A percentile compares a stretch with the other conserved stretches of the same genome.
Evolutionary conservation across 2,888 invertebrate species (phyloP).

Genomic region (Rambutsinella grinnellia): DNA sequence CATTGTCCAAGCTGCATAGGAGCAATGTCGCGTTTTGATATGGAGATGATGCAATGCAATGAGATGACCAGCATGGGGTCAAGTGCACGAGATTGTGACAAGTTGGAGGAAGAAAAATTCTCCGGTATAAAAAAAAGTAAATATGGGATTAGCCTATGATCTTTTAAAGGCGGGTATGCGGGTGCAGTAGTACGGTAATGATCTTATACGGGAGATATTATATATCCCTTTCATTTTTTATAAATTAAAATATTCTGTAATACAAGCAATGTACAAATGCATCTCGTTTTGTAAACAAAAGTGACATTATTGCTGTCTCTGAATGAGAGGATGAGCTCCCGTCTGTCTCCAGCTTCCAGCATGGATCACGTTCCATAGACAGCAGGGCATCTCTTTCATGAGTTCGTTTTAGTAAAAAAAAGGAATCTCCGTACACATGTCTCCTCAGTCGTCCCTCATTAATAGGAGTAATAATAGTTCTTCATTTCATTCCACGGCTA

Average conservation of each 20-base stretch:
- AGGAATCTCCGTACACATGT: constrained; percentile 6
- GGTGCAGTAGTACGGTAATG: constrained; percentile 22
- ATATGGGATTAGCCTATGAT: constrained; percentile 37
- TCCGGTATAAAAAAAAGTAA: constrained; percentile 34
- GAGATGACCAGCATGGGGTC: constrained; percentile 62
- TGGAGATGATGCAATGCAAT: constrained; percentile 23
- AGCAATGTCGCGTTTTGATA: not conserved
- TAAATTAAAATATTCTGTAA: not conserved
- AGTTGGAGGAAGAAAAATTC: constrained; percentile 26
- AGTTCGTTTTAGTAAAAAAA: not conserved
- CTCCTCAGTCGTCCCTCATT: not conserved
- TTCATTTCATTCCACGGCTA: constrained; percentile 16
- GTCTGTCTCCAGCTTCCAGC: constrained; percentile 57
- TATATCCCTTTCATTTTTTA: constrained; percentile 12
- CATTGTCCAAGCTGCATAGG: constrained; percentile 1
- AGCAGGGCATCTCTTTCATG: constrained; percentile 26
- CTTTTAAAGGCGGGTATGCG: constrained; percentile 24
- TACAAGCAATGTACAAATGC: not conserved
- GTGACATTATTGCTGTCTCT: constrained; percentile 39
- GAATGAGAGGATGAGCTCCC: constrained; percentile 27
- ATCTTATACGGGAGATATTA: not conserved
- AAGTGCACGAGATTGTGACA: constrained; percentile 64
- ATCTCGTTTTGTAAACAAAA: not conserved
- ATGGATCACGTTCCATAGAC: constrained; percentile 54
- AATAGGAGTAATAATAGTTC: not conserved